phyloP scores from a whole-genome alignment of 2,888 invertebrate species.

The Morpho deidamia region DNA sequence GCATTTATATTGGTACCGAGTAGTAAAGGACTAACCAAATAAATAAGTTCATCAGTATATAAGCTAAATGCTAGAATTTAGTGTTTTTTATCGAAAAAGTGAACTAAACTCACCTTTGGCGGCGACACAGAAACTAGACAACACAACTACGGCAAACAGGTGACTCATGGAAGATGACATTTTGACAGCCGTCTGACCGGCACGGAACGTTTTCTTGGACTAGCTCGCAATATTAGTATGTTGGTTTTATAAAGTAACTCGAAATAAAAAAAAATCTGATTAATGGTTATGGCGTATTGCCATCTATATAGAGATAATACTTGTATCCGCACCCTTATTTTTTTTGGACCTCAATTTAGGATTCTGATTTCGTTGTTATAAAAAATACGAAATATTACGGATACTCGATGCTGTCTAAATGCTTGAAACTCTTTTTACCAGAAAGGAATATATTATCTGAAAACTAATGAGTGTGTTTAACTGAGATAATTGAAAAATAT shows the following conservation, averaged over 20 bases:
- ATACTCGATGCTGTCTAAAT: too few relatives aligned
- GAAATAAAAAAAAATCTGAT: constrained; percentile 4
- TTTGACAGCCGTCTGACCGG: constrained; percentile 7
- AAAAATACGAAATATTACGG: too few relatives aligned
- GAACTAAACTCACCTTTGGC: constrained; percentile 8
- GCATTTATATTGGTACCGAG: too few relatives aligned
- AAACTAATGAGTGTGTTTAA: too few relatives aligned
- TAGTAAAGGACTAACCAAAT: too few relatives aligned
- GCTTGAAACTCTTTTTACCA: too few relatives aligned
- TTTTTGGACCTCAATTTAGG: too few relatives aligned
- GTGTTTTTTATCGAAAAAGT: not conserved
- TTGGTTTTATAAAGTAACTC: constrained; percentile 12
- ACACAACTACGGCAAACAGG: constrained; percentile 5
- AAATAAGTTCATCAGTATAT: too few relatives aligned
- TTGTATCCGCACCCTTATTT: not conserved
- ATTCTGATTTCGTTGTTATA: too few relatives aligned
- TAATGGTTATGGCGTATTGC: not conserved
- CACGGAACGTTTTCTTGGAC: constrained; percentile 10
- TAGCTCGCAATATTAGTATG: constrained; percentile 1
- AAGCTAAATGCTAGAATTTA: too few relatives aligned
- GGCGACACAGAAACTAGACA: not conserved
- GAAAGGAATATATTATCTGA: too few relatives aligned
- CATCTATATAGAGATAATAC: not conserved
- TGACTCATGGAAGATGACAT: constrained; percentile 11
- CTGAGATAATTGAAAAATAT: too few relatives aligned